Evolutionary conservation across 2,888 invertebrate genomes (phyloP).

Genomic region (Exocentrus adspersus): DNA sequence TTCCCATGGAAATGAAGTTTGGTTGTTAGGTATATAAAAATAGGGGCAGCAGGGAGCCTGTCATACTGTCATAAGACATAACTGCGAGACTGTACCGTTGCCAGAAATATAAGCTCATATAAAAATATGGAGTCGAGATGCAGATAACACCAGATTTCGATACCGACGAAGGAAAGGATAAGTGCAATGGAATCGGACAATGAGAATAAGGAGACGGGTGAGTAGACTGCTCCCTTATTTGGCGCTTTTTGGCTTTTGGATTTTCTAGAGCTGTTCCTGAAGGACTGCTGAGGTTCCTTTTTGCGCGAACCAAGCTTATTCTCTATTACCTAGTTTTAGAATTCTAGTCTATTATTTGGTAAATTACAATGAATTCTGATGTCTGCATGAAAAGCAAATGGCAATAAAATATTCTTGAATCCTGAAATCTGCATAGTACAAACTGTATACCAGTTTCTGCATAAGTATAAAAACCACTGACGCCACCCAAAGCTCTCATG

Average conservation of each 20-base stretch:
- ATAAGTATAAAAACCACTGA: too few species aligned
- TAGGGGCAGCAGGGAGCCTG: too few species aligned
- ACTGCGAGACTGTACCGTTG: constrained; percentile 10
- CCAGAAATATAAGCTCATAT: constrained; percentile 25
- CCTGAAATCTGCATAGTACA: too few species aligned
- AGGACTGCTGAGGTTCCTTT: not conserved
- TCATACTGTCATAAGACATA: constrained; percentile 37
- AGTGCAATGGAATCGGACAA: constrained; percentile 45
- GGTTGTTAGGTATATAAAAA: constrained; percentile 40
- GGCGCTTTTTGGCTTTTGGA: not conserved
- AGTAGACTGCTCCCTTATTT: constrained; percentile 12
- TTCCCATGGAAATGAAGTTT: constrained; percentile 51
- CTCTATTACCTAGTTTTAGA: too few species aligned
- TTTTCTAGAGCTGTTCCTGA: not conserved
- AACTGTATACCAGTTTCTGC: too few species aligned
- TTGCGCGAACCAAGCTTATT: too few species aligned
- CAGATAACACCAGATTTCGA: constrained; percentile 46
- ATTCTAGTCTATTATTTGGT: too few species aligned
- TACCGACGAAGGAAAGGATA: constrained; percentile 31
- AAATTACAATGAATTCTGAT: too few species aligned
- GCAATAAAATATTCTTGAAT: too few species aligned
- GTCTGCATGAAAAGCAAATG: too few species aligned
- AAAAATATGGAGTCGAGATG: constrained; percentile 46
- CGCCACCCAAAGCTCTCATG: too few species aligned
- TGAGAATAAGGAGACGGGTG: constrained; percentile 41